Conservation (phyloP, 1,140 invertebrate genomes). For the Phocides pigmalion region DNA sequence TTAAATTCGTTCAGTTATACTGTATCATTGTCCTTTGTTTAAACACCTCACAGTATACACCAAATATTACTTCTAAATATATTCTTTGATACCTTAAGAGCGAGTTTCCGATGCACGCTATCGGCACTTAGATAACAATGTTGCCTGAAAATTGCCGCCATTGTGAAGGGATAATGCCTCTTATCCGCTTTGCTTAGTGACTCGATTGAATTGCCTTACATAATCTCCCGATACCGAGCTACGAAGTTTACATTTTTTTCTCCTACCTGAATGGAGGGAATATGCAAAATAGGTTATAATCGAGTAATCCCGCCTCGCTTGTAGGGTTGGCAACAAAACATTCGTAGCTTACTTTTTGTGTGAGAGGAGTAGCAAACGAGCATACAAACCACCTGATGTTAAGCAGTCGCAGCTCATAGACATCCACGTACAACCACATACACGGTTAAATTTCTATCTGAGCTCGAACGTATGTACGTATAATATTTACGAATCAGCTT, state of each 20-base stretch:
- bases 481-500: too few relatives aligned
- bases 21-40: too few relatives aligned
- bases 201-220: constrained; percentile 16
- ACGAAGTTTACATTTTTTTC: constrained; percentile 4
- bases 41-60: neutral
- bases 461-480: too few relatives aligned
- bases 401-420: too few relatives aligned
- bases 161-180: constrained; percentile 19
- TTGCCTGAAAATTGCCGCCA: constrained; percentile 10
- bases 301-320: neutral
- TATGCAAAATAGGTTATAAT: constrained; percentile 13
- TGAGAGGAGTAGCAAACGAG: too few relatives aligned
- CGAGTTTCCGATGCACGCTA: neutral
- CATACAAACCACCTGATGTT: too few relatives aligned
- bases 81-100: constrained; percentile 8
- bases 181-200: constrained; percentile 15
- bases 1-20: too few relatives aligned
- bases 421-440: too few relatives aligned
- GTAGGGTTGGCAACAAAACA: neutral
- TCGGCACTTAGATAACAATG: neutral
- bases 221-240: constrained; percentile 6
- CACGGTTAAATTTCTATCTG: too few relatives aligned
- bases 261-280: neutral
- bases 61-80: neutral
- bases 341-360: too few relatives aligned